Conservation (phyloP, 2,113 vertebrate genomes). For the Clinocottus analis region DNA sequence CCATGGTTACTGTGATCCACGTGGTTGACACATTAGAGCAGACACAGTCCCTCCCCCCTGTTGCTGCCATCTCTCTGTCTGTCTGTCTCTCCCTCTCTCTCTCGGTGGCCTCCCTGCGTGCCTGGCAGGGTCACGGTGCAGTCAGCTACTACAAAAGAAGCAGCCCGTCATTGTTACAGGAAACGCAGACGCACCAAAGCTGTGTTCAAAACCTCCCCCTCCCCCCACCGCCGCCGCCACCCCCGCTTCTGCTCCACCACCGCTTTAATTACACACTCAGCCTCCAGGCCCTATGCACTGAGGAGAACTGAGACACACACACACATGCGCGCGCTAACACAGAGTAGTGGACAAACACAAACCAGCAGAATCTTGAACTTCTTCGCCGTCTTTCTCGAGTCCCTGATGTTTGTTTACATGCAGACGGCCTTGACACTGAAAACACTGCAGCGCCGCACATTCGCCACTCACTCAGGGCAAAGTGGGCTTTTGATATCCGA, state of each 20-base stretch:
- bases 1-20: slow-evolving; percentile 82
- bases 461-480: slow-evolving; percentile 12
- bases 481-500: slow-evolving; percentile 43
- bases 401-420: slow-evolving; percentile 28
- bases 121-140: slow-evolving; percentile 76
- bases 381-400: neutral
- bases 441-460: neutral
- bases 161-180: slow-evolving; percentile 75
- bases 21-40: slow-evolving; percentile 78
- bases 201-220: neutral
- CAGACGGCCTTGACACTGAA: slow-evolving; percentile 6
- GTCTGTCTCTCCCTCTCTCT: slow-evolving; percentile 24
- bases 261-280: slow-evolving; percentile 70
- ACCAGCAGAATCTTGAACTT: slow-evolving; percentile 24
- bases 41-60: slow-evolving; percentile 43
- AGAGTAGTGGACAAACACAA: slow-evolving; percentile 16
- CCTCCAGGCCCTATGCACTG: slow-evolving; percentile 30
- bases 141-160: slow-evolving; percentile 79
- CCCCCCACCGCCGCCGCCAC: neutral
- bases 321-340: slow-evolving; percentile 20
- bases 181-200: slow-evolving; percentile 60
- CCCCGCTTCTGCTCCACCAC: neutral
- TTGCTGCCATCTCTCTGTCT: slow-evolving; percentile 31
- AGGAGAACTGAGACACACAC: slow-evolving; percentile 36
- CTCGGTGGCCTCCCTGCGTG: slow-evolving; percentile 52